Base-by-base conservation (phyloP, 2,113 vertebrate species). In the Fregetta grallaria region DNA sequence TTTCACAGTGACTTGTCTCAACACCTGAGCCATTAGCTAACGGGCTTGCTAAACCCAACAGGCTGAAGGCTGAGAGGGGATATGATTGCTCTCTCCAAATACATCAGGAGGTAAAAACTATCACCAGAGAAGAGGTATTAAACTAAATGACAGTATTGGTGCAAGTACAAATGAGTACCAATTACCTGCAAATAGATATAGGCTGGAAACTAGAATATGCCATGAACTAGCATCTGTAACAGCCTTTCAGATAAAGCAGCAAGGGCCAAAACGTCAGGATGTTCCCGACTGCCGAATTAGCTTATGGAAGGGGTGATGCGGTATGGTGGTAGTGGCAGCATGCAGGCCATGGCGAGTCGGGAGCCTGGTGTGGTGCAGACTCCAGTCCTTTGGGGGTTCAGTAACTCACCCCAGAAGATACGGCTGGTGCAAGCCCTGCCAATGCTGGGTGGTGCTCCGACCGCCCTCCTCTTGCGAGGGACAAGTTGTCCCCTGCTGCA, bases 321-420 rank as follows among this genome's bases (percentile, higher is more conserved):
- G 36, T 15, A 12, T 11, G 6, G 10, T 12, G 19, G 23, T 7
- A 4, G 30, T 6, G 34, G 61, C 61, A 13, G 49, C 49, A 53
- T 1, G 1, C 13, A 4, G 34, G 53, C 40, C 40, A 12, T 0
- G 8, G 52, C 1, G 13, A 36, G 55, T 26, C 3, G 4, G 56
- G 45, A 65, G 47, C 23, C 52, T 4, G 2, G 19, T 17, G 32
- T 3, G 15, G 21, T 6, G 40, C 65, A 53, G 47, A 52, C 15
- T 4, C 58, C 45, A 3, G 25, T 23, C 13, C 36, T 52, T 34
- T 13, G 15, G 38, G 44, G 67, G 18, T 29, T 45, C 36, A 30
- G 56, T 30, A 18, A 21, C 67, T 61, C 15, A 1, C 36, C 36
- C n/a, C 42, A 23, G 42, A 20, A 19, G 40, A 27, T 29, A 18